Evolutionary conservation across 2,797 vertebrate genomes (phyloP).

Genomic region (Mycteria americana): DNA sequence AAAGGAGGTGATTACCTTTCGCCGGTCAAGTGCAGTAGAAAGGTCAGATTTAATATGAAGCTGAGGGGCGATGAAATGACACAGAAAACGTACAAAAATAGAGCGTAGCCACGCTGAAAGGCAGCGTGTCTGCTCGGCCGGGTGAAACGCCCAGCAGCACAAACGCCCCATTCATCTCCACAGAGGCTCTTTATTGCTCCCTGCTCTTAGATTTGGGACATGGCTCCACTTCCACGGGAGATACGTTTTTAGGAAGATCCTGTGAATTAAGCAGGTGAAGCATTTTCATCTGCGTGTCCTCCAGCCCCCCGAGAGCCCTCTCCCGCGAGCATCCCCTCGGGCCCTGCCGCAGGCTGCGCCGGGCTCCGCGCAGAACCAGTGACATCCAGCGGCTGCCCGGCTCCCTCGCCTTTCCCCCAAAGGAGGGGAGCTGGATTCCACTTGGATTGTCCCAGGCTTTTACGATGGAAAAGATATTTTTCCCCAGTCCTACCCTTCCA

Average conservation of each 20-base stretch:
- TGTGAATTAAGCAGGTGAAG: background rate
- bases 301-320: background rate
- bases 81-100: conserved; percentile 3
- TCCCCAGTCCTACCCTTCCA: background rate
- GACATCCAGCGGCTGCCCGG: background rate
- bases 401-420: background rate
- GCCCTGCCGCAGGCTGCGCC: background rate
- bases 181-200: background rate
- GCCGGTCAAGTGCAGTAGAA: background rate
- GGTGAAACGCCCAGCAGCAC: background rate
- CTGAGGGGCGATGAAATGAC: background rate
- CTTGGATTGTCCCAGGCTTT: background rate
- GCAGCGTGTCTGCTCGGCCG: background rate
- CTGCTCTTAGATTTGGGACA: rapidly evolving
- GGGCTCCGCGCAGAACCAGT: background rate
- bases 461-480: background rate
- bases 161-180: background rate
- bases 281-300: background rate
- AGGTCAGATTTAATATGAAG: conserved; percentile 48
- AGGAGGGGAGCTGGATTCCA: background rate
- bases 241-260: background rate
- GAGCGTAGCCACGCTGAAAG: background rate
- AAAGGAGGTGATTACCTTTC: conserved; percentile 14
- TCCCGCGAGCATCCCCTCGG: background rate
- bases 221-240: background rate